A percentile compares a stretch with the other conserved stretches of the same genome.
Conservation (phyloP, 2,113 vertebrate species). For the Leucopternis melanops region DNA sequence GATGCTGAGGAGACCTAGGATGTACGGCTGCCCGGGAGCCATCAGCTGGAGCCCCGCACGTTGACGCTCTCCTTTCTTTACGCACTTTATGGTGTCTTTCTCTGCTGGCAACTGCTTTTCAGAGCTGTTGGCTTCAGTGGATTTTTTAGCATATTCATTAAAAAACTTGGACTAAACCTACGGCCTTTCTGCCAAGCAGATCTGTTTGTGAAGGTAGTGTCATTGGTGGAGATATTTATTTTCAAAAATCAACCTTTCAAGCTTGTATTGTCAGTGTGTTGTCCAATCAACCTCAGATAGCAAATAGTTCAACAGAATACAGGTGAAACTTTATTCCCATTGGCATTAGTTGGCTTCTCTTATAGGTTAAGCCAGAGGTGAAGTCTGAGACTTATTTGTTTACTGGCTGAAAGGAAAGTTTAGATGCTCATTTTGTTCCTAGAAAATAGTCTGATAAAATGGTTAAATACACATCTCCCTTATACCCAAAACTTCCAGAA, state of each 20-base stretch:
- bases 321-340: not conserved
- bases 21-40: not conserved
- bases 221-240: not conserved
- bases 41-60: not conserved
- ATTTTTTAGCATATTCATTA: not conserved
- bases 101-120: not conserved
- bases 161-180: not conserved
- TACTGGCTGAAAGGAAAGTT: not conserved
- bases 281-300: not conserved
- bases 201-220: not conserved
- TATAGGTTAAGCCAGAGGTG: not conserved
- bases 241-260: not conserved
- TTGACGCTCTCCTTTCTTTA: not conserved
- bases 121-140: not conserved
- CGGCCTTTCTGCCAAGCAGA: not conserved
- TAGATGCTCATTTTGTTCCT: not conserved
- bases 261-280: not conserved
- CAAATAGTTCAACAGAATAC: not conserved
- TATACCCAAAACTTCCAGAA: not conserved
- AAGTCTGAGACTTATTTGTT: not conserved
- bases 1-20: not conserved
- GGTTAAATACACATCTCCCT: not conserved
- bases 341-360: not conserved
- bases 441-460: not conserved
- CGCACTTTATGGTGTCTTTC: fast-evolving